phyloP scores from a whole-genome alignment of 1,140 invertebrate species.

The Pygmarrhopalites habei region DNA sequence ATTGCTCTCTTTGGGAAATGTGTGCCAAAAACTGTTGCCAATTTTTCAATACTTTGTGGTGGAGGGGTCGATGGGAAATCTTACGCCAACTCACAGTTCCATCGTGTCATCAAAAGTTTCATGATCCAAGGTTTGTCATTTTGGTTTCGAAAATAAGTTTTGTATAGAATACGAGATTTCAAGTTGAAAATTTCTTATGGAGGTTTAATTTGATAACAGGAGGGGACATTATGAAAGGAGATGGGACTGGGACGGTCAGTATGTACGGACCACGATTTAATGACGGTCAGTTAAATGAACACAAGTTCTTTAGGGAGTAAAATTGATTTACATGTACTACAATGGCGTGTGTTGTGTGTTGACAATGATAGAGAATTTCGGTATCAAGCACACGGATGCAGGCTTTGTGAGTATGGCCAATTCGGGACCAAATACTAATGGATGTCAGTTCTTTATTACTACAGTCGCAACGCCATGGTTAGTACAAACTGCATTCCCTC shows the following conservation, averaged over 20 bases:
- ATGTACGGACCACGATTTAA: constrained; percentile 89
- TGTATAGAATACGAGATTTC: no score
- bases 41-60: constrained; percentile 74
- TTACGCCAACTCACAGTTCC: constrained; percentile 26
- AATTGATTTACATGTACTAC: no score
- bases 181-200: no score
- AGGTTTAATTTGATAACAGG: constrained; percentile 46
- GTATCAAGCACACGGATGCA: constrained; percentile 73
- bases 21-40: constrained; percentile 86
- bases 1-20: constrained; percentile 91
- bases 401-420: constrained; percentile 80
- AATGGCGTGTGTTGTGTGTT: no score
- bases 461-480: constrained; percentile 79
- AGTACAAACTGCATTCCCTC: no score
- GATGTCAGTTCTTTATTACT: constrained; percentile 95
- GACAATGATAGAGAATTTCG: constrained; percentile 84
- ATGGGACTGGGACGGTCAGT: constrained; percentile 69
- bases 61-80: constrained; percentile 47
- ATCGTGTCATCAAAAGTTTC: constrained; percentile 72
- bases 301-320: no score
- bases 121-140: constrained; percentile 72
- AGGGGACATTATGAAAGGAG: constrained; percentile 67
- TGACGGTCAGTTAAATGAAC: constrained; percentile 51
- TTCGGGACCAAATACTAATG: constrained; percentile 57
- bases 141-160: no score